Evolutionary conservation across 2,113 vertebrate genomes (phyloP).

Genomic region (Zosterops hypoxanthus): DNA sequence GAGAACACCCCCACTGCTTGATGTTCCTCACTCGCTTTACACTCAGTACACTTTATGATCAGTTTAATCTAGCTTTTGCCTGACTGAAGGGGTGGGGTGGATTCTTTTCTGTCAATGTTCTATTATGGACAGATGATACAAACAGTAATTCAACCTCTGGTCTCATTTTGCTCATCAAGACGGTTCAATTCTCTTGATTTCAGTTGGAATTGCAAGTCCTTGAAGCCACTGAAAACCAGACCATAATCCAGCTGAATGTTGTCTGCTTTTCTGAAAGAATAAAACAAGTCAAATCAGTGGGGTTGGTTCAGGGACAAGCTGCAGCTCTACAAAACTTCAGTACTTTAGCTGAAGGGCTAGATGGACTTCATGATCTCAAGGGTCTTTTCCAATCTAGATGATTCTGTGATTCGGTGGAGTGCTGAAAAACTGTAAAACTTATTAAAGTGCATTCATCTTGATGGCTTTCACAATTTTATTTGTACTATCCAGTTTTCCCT

Average conservation of each 20-base stretch:
- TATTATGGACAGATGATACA: not conserved
- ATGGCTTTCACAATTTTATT: not conserved
- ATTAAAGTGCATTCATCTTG: not conserved
- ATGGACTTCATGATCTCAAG: not conserved
- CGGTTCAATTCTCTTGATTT: not conserved
- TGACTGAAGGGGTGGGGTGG: fast-evolving
- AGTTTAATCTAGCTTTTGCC: not conserved
- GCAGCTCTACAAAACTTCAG: not conserved
- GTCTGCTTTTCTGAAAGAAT: not conserved
- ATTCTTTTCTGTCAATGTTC: not conserved
- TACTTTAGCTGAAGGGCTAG: not conserved
- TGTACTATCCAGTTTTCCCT: not conserved
- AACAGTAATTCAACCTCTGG: not conserved
- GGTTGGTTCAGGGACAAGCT: not conserved
- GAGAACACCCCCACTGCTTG: not conserved
- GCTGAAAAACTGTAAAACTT: not conserved
- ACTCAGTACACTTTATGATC: not conserved
- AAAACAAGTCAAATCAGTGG: not conserved
- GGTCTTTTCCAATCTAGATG: not conserved
- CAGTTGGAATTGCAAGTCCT: not conserved
- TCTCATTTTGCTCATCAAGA: not conserved
- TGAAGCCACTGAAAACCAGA: not conserved
- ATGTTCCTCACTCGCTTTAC: not conserved
- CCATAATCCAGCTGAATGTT: not conserved
- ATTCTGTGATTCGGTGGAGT: not conserved